Evolutionary conservation across 2,888 invertebrate genomes (phyloP).

Genomic region (Marasmarcha lunaedactyla): DNA sequence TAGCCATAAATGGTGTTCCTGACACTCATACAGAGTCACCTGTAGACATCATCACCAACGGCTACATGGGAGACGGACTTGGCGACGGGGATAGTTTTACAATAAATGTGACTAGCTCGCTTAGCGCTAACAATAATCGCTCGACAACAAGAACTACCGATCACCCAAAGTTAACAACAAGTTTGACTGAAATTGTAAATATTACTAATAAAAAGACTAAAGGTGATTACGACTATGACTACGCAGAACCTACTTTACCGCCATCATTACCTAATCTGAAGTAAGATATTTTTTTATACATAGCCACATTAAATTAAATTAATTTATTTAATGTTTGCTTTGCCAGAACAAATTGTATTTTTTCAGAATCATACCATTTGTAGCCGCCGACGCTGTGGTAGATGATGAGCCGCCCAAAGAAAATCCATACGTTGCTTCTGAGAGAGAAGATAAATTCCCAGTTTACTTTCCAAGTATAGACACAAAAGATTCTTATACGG

Average conservation of each 20-base stretch:
- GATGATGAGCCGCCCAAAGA: slow-evolving; percentile 57
- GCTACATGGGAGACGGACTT: slow-evolving; percentile 34
- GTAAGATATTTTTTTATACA: slow-evolving; percentile 43
- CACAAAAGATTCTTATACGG: slow-evolving; percentile 31
- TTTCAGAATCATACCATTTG: slow-evolving; percentile 86
- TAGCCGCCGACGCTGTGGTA: slow-evolving; percentile 86
- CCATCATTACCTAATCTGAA: slow-evolving; percentile 86
- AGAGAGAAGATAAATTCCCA: slow-evolving; percentile 52
- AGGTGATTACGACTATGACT: slow-evolving; percentile 77
- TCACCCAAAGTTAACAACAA: slow-evolving; percentile 7
- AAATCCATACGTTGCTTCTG: slow-evolving; percentile 35
- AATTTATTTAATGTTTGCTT: background rate
- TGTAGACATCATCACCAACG: slow-evolving; percentile 51
- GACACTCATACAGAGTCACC: slow-evolving; percentile 43
- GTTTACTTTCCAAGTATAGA: slow-evolving; percentile 41
- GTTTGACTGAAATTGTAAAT: slow-evolving; percentile 39
- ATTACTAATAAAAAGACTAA: slow-evolving; percentile 63
- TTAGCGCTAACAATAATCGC: slow-evolving; percentile 48
- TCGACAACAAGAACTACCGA: slow-evolving; percentile 23
- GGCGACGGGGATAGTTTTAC: slow-evolving; percentile 65
- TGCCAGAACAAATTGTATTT: slow-evolving; percentile 2
- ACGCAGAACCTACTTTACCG: slow-evolving; percentile 78
- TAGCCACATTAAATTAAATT: slow-evolving; percentile 2
- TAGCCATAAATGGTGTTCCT: slow-evolving; percentile 25
- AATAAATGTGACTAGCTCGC: slow-evolving; percentile 69